phyloP scores from a whole-genome alignment of 2,113 vertebrate genomes.

The Natator depressus region DNA sequence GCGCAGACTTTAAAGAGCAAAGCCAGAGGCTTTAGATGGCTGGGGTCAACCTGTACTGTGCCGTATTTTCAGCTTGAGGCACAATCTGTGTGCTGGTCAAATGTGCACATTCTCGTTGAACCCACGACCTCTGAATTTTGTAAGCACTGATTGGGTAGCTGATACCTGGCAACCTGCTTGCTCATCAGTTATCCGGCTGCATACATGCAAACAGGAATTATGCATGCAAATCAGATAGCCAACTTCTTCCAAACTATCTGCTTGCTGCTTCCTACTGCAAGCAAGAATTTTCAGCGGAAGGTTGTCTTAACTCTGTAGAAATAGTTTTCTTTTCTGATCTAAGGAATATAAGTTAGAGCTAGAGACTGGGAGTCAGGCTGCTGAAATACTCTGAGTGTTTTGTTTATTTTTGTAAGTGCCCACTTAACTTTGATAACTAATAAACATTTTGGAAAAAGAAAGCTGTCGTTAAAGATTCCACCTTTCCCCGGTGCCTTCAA shows the following conservation, averaged over 20 bases:
- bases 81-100: not conserved
- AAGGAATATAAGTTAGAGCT: not conserved
- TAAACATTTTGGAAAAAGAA: not conserved
- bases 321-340: not conserved
- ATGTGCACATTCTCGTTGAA: not conserved
- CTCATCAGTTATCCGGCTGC: not conserved
- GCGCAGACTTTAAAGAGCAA: not conserved
- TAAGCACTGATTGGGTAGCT: not conserved
- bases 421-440: rapidly evolving
- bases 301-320: not conserved
- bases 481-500: not conserved
- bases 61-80: not conserved
- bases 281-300: not conserved
- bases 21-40: not conserved
- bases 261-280: not conserved
- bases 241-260: not conserved
- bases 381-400: not conserved
- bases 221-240: not conserved
- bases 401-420: not conserved
- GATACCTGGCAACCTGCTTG: not conserved
- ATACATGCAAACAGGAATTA: not conserved
- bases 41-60: not conserved
- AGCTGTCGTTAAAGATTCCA: not conserved
- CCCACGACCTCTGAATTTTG: not conserved
- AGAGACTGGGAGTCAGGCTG: not conserved